A percentile compares a stretch with the other conserved stretches of the same genome.
Conservation (phyloP, 2,113 vertebrate genomes). For the Syngnathus floridae region DNA sequence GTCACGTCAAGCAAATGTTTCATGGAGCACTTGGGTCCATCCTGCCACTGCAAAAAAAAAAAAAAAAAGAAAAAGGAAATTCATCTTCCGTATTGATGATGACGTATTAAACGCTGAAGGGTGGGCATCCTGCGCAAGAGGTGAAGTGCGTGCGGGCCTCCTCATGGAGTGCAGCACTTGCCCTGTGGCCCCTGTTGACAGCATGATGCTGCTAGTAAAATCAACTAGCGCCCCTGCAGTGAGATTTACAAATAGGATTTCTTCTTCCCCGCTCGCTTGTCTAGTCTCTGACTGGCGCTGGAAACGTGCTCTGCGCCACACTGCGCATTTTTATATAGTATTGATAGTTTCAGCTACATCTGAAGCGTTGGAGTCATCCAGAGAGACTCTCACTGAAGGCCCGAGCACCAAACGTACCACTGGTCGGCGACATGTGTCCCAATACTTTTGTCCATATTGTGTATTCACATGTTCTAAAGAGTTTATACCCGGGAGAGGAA, state of each 20-base stretch:
- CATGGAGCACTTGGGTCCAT: constrained; percentile 4
- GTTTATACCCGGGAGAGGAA: neutral
- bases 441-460: neutral
- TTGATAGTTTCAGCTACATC: too few relatives aligned
- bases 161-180: constrained; percentile 33
- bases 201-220: constrained; percentile 59
- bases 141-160: constrained; percentile 52
- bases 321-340: too few relatives aligned
- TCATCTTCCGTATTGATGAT: constrained; percentile 39
- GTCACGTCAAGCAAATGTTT: constrained; percentile 5
- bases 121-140: constrained; percentile 45
- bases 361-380: neutral
- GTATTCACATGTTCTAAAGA: neutral
- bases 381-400: too few relatives aligned
- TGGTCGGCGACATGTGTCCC: neutral
- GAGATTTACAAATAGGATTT: constrained; percentile 65
- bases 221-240: constrained; percentile 38
- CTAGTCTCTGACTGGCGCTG: constrained; percentile 56
- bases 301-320: constrained; percentile 50
- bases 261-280: constrained; percentile 40
- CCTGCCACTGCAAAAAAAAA: constrained; percentile 8
- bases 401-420: too few relatives aligned
- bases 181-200: constrained; percentile 49
- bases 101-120: constrained; percentile 25
- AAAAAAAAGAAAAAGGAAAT: neutral